Evolutionary conservation across 2,888 invertebrate genomes (phyloP).

Genomic region (Chelonus formosanus): DNA sequence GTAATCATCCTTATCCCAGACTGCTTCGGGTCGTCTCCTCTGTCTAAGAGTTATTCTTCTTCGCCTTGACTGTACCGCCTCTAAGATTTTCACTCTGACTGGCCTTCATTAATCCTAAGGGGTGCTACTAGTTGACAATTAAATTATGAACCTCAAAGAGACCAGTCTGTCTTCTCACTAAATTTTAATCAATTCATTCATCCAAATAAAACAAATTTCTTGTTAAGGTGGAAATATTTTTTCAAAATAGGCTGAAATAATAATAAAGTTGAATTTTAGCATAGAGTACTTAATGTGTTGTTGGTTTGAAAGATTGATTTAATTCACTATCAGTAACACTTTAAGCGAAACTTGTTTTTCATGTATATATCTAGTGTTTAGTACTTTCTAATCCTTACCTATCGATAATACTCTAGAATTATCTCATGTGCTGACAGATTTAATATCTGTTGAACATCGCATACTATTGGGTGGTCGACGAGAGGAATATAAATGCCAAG

Average conservation of each 20-base stretch:
- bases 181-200: too few species aligned
- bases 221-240: too few species aligned
- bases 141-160: slow-evolving; percentile 29
- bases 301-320: too few species aligned
- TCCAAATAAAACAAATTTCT: too few species aligned
- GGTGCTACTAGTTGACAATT: slow-evolving; percentile 30
- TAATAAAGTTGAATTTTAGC: too few species aligned
- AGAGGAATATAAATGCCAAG: slow-evolving; percentile 22
- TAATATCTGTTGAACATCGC: slow-evolving; percentile 24
- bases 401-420: slow-evolving; percentile 29
- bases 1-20: slow-evolving; percentile 43
- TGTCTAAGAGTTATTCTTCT: slow-evolving; percentile 33
- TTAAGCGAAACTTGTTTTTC: too few species aligned
- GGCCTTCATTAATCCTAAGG: slow-evolving; percentile 23
- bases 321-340: too few species aligned
- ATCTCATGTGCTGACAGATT: slow-evolving; percentile 33
- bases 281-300: too few species aligned
- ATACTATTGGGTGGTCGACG: slow-evolving; percentile 25
- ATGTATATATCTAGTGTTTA: not conserved
- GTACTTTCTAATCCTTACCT: slow-evolving; percentile 31
- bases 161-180: slow-evolving; percentile 13
- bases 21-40: slow-evolving; percentile 27
- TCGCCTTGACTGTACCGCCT: slow-evolving; percentile 14
- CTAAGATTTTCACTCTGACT: slow-evolving; percentile 25
- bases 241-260: too few species aligned